phyloP scores from a whole-genome alignment of 2,113 vertebrate species.

The Eptatretus burgeri region DNA sequence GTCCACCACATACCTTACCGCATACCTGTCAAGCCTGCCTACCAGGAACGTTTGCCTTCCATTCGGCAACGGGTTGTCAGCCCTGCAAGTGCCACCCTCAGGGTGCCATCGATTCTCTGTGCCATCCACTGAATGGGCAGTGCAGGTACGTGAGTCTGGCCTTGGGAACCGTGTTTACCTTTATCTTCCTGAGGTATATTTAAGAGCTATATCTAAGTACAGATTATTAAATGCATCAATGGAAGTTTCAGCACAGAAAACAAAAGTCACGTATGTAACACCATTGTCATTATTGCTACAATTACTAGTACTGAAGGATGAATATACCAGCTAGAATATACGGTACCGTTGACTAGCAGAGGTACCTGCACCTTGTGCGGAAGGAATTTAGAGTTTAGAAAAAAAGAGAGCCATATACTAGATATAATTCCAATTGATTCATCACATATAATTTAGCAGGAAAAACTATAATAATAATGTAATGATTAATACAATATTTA shows the following conservation, averaged over 20 bases:
- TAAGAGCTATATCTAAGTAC: not conserved
- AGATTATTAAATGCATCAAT: not conserved
- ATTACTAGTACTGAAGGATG: too few relatives aligned
- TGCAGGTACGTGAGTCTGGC: constrained; percentile 32
- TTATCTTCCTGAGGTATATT: not conserved
- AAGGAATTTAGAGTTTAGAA: too few relatives aligned
- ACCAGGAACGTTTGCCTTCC: constrained; percentile 36
- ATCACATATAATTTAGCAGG: too few relatives aligned
- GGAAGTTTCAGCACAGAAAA: not conserved
- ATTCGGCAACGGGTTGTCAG: constrained; percentile 46
- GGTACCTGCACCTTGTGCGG: too few relatives aligned
- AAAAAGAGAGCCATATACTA: too few relatives aligned
- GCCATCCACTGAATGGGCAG: constrained; percentile 31
- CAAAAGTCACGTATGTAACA: not conserved
- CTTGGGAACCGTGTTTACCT: not conserved
- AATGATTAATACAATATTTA: too few relatives aligned
- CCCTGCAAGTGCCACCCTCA: constrained; percentile 37
- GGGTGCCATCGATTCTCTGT: constrained; percentile 25
- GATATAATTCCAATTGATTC: too few relatives aligned
- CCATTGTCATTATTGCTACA: too few relatives aligned
- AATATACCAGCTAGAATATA: too few relatives aligned
- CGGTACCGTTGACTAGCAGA: too few relatives aligned
- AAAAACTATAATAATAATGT: too few relatives aligned
- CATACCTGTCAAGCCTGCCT: constrained; percentile 39
- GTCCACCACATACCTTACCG: constrained; percentile 39